These are phyloP conservation scores for Zophobas morio DNA, from an alignment of 1,140 invertebrate genomes.

Conservation along the genomic window DNA sequence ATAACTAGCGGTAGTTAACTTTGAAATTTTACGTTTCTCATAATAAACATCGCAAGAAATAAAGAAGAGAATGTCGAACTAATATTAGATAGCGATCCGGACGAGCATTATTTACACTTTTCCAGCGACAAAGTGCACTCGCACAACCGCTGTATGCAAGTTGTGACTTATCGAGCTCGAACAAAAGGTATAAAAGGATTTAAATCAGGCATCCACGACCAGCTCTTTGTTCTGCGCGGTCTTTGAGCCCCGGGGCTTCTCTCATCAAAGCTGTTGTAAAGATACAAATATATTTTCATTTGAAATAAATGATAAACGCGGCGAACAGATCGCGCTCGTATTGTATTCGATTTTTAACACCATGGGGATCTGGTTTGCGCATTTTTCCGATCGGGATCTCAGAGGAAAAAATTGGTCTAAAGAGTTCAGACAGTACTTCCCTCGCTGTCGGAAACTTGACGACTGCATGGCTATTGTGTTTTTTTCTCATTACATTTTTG, in stretches of 20 bases:
- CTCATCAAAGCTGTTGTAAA: constrained; percentile 15
- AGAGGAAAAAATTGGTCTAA: no score
- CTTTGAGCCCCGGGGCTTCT: constrained; percentile 3
- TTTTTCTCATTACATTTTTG: no score
- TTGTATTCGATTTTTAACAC: background rate
- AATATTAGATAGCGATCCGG: background rate
- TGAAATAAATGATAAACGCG: constrained; percentile 9
- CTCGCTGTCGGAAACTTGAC: no score
- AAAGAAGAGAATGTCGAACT: background rate
- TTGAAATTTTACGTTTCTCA: background rate
- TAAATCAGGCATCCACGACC: constrained; percentile 20
- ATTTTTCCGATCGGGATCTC: background rate
- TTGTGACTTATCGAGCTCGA: constrained; percentile 26
- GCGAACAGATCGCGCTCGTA: background rate
- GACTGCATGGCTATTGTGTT: no score
- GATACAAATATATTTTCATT: constrained; percentile 20
- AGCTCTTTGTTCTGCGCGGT: background rate
- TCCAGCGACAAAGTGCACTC: constrained; percentile 1
- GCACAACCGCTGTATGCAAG: background rate
- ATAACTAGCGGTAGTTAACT: background rate
- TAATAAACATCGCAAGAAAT: background rate
- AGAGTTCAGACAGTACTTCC: no score
- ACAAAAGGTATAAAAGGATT: constrained; percentile 37
- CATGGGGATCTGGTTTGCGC: background rate
- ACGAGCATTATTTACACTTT: constrained; percentile 1